A percentile compares a stretch with the other conserved stretches of the same genome.
These are phyloP conservation scores for Coptodon bakossiorum DNA, from an alignment of 2,113 vertebrate species.

Conservation along the genomic window DNA sequence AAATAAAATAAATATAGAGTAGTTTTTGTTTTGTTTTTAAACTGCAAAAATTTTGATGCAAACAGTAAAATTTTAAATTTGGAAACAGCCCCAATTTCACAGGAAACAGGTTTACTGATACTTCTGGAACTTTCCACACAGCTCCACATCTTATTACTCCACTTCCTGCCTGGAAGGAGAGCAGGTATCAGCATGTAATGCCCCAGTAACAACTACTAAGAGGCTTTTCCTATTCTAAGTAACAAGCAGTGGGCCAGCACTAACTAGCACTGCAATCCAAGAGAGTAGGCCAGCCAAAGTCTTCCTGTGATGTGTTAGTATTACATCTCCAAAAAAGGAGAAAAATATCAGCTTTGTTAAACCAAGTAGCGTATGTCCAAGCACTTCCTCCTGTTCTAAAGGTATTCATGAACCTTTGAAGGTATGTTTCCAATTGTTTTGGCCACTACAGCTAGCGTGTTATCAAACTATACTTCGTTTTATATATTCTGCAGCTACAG, in stretches of 20 bases:
- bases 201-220: constrained; percentile 48
- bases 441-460: background rate
- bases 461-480: background rate
- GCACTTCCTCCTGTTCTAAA: background rate
- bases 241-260: constrained; percentile 11
- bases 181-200: constrained; percentile 31
- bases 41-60: background rate
- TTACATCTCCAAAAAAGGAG: background rate
- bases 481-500: background rate
- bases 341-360: background rate
- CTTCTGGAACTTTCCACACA: background rate
- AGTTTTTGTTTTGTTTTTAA: background rate
- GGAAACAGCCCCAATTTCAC: background rate
- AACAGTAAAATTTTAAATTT: background rate
- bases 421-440: background rate
- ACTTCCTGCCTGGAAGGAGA: constrained; percentile 27
- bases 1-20: background rate
- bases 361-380: background rate
- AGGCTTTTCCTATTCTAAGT: constrained; percentile 62
- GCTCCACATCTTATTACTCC: constrained; percentile 1
- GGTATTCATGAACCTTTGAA: background rate
- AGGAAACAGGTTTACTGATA: background rate
- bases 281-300: background rate
- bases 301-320: background rate
- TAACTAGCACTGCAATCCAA: background rate